Base-by-base conservation (phyloP, 2,888 invertebrate genomes). In the Cataglyphis cursor region DNA sequence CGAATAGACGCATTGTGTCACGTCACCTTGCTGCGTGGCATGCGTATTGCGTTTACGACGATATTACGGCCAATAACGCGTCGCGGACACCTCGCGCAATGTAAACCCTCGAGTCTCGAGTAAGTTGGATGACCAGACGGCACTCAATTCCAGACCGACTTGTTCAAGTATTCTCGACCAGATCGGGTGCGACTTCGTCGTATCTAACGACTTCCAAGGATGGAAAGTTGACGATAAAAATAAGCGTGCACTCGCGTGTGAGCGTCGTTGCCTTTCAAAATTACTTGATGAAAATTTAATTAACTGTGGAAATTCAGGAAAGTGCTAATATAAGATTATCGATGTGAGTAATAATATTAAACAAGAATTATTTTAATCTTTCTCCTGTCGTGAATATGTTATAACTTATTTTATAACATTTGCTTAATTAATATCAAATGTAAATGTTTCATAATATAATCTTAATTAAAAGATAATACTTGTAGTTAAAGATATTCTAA, bases 81-180 rank as follows among this genome's bases (percentile, higher is more conserved):
- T 70, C 48, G 54, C 54, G 85, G 68, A 85, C 76, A 80, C 61
- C 66, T 84, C 76, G 86, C 64, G 81, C 85, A 84, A 80, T 86
- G 86, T 85, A 86, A 85, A 86, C 85, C 48, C 85, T 85, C 59
- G 73, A 72, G 83, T 54, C 66, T 66, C 76, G 72, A 82, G 80
- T 86, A 82, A 85, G 86, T 68, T 78, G 82, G 84, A 82, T 80
- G 82, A 86, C 86, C 82, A 86, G 85, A 86, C 85, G 74, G 73
- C 82, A 82, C 85, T 86, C 85, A 73, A 85, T 75, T 68, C 78
- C 82, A 86, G 82, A 86, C 85, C 73, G 61, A 75, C 74, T 78
- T 66, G 76, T 61, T 68, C 44, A 70, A 80, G 78, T 44, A 70
- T 80, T 48, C 78, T 80, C 59, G 68, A 80, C 31, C 70, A 48